A percentile compares a stretch with the other conserved stretches of the same genome.
phyloP scores from a whole-genome alignment of 2,113 vertebrate genomes.

The Hippocampus barbouri region DNA sequence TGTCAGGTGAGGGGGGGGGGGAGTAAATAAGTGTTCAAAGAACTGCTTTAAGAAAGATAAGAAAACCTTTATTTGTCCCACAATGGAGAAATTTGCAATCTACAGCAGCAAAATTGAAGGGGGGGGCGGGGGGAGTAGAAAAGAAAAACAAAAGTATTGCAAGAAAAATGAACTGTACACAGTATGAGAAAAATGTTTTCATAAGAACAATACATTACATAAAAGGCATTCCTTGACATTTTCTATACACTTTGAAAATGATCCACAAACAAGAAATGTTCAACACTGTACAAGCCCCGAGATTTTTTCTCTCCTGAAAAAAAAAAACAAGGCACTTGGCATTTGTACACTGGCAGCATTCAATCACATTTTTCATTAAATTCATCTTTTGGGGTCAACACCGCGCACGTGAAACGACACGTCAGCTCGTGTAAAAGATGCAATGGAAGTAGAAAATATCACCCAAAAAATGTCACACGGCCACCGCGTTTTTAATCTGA shows the following conservation, averaged over 20 bases:
- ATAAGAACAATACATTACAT: conserved; percentile 26
- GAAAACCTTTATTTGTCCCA: too few species aligned
- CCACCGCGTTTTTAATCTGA: not conserved
- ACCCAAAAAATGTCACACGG: not conserved
- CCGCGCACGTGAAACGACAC: too few species aligned
- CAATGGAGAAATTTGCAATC: too few species aligned
- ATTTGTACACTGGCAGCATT: not conserved
- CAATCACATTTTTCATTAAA: too few species aligned
- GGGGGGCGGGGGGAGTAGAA: too few species aligned
- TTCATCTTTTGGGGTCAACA: not conserved
- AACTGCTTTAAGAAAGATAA: conserved; percentile 6
- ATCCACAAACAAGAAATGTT: not conserved
- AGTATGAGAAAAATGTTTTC: conserved; percentile 4
- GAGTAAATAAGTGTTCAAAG: not conserved
- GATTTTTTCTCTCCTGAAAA: not conserved
- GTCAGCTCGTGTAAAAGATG: not conserved
- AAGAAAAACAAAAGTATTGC: too few species aligned
- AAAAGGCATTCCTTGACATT: conserved; percentile 30
- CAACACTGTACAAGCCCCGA: not conserved
- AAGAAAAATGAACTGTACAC: too few species aligned
- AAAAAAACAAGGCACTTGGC: not conserved
- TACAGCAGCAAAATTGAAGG: too few species aligned
- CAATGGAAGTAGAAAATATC: not conserved
- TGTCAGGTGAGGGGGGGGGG: too few species aligned
- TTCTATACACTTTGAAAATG: conserved; percentile 14